phyloP scores from a whole-genome alignment of 2,113 vertebrate genomes.

The Proterorhinus semilunaris region DNA sequence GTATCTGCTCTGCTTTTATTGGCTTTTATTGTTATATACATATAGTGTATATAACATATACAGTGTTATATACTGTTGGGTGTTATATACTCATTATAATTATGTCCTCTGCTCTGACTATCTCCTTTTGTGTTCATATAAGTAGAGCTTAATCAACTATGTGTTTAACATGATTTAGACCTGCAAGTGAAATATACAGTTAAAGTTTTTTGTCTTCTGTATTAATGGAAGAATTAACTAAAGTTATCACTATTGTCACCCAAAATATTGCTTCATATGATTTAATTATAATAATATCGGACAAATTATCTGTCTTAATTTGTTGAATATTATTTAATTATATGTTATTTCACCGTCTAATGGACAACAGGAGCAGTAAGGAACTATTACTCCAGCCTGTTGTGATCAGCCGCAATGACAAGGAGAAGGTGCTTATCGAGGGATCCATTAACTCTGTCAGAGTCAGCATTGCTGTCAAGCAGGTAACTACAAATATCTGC shows the following conservation, averaged over 20 bases:
- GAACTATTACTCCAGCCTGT: slow-evolving; percentile 95
- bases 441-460: slow-evolving; percentile 98
- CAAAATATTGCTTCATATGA: no score
- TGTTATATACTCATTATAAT: no score
- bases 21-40: no score
- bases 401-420: slow-evolving; percentile 97
- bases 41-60: no score
- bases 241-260: no score
- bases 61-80: no score
- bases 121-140: no score
- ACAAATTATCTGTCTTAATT: not conserved
- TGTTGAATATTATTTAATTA: not conserved
- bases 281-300: no score
- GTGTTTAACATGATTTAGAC: no score
- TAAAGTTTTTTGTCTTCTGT: not conserved
- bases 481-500: slow-evolving; percentile 75
- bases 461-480: slow-evolving; percentile 98
- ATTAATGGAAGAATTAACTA: not conserved
- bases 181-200: not conserved
- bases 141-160: no score
- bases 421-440: slow-evolving; percentile 97
- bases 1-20: no score
- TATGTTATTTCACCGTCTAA: not conserved
- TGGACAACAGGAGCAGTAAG: slow-evolving; percentile 88
- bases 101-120: no score